phyloP scores from a whole-genome alignment of 2,888 invertebrate genomes.

The Odontothrips loti region DNA sequence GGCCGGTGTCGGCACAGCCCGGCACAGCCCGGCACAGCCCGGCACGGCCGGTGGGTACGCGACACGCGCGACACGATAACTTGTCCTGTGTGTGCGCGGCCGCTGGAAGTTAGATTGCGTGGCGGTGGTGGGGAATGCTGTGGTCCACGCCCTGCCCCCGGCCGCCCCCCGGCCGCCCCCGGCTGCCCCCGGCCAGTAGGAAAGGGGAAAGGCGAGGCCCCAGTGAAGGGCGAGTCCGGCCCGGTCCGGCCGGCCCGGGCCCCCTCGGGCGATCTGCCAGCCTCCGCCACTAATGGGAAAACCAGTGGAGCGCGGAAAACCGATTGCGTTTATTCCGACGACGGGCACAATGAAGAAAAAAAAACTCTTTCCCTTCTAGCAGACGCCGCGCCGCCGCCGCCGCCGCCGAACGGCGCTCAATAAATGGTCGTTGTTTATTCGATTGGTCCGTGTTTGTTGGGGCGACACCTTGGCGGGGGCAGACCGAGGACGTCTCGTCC shows the following conservation, averaged over 20 bases:
- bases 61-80: too few species aligned
- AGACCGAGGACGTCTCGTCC: too few species aligned
- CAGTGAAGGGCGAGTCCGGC: background rate
- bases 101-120: constrained; percentile 16
- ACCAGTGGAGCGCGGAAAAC: constrained; percentile 24
- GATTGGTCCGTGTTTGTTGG: constrained; percentile 3
- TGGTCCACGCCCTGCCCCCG: too few species aligned
- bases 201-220: too few species aligned
- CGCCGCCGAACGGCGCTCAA: background rate
- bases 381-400: background rate
- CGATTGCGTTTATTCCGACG: constrained; percentile 19
- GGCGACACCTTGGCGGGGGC: background rate
- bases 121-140: background rate
- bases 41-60: too few species aligned
- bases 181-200: background rate
- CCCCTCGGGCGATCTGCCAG: constrained; percentile 17
- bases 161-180: background rate
- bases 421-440: constrained; percentile 22
- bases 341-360: constrained; percentile 1
- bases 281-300: constrained; percentile 18
- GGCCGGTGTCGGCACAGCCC: too few species aligned
- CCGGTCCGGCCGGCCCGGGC: background rate
- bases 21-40: too few species aligned
- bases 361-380: background rate
- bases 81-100: background rate